Conservation (phyloP, 2,888 invertebrate species). For the Megalurothrips usitatus region DNA sequence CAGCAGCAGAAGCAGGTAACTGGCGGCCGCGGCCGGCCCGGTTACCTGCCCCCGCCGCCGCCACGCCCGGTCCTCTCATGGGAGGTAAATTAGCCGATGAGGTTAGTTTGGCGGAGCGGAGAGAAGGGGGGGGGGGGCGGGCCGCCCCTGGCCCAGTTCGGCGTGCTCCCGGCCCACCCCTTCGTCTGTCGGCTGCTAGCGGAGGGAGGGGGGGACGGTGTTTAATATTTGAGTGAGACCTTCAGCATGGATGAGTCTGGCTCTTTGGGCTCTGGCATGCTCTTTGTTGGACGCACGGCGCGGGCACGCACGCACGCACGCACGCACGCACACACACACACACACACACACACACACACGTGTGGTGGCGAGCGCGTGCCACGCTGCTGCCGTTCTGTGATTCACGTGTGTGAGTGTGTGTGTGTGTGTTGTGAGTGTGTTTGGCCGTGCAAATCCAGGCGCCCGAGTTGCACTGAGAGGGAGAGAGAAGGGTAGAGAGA, state of each 20-base stretch:
- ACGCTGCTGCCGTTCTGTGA: too few species aligned
- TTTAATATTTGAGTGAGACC: constrained; percentile 18
- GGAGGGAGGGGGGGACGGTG: neutral
- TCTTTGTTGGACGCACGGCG: neutral
- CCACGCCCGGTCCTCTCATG: neutral
- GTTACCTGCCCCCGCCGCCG: neutral
- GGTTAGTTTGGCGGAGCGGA: constrained; percentile 8
- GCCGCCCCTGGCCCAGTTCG: neutral
- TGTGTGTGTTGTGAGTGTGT: too few species aligned
- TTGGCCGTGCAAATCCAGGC: too few species aligned
- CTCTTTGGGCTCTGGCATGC: neutral
- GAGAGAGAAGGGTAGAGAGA: too few species aligned
- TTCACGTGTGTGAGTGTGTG: too few species aligned
- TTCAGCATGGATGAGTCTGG: neutral
- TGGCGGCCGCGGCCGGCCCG: neutral
- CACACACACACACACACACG: too few species aligned
- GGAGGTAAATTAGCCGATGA: constrained; percentile 20
- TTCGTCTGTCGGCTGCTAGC: neutral
- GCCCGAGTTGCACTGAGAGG: too few species aligned
- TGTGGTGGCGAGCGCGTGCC: too few species aligned
- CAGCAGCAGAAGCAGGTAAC: neutral
- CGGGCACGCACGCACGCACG: too few species aligned
- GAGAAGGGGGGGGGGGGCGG: neutral
- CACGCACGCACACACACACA: too few species aligned
- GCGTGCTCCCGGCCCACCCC: neutral